Evolutionary conservation across 2,113 vertebrate genomes (phyloP), one percentile per base, ranked within the genome.

Genomic region (Alectura lathami): DNA sequence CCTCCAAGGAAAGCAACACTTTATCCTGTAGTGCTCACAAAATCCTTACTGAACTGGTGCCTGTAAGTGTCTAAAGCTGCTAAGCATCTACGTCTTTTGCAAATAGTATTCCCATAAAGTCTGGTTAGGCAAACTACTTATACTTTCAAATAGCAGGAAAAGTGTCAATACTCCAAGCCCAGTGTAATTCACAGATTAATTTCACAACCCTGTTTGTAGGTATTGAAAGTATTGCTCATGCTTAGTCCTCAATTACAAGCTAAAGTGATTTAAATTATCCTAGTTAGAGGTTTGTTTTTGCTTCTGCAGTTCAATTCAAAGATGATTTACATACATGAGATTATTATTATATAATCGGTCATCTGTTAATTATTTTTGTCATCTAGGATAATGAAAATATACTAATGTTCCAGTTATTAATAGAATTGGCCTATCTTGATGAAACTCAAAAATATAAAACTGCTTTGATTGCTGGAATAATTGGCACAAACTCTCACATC

Each of bases 311-410:
- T 95, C 1, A 90, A 50, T 80, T 88, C 2, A 88, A 73, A 79
- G 85, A 81, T 62, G 3, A 79, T 64, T 89, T 93, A 88, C 53
- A 89, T 17, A 53, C 82, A 79, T 66, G 57, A 48, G 76, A 93
- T 91, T 79, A 86, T 86, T 85, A 68, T 34, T 93, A 79, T 53
- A 89, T 53, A 89, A 91, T 66, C 63, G 94, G 53, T 96, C 62
- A 80, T 93, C 84, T 89, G 75, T 88, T 95, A 89, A 93, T 89
- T 95, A 89, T 92, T 92, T 92, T 93, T 95, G 67, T 93, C 78
- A 72, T 86, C 38, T 75, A 94, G 60, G 64, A 79, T 88, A 93
- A 89, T 73, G 92, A 92, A 95, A 95, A 95, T 83, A 88, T 63
- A 77, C 38, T 77, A 81, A 80, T 51, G 30, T 62, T 83, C 32